A percentile compares a stretch with the other conserved stretches of the same genome.
phyloP scores from a whole-genome alignment of 2,888 invertebrate species.

The Drosophila ochracea region DNA sequence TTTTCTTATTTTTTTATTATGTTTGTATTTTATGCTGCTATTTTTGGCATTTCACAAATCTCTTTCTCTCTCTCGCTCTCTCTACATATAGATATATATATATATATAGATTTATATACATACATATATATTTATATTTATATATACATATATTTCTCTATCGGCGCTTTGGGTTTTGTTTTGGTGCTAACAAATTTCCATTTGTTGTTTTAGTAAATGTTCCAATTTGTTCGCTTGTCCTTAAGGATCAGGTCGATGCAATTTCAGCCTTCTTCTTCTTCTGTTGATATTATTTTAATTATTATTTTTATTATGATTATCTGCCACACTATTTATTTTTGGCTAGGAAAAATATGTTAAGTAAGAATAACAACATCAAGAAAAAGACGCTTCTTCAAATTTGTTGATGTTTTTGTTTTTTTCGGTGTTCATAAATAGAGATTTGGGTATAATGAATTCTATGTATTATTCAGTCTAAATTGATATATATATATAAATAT shows the following conservation, averaged over 20 bases:
- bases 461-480: conserved; percentile 2
- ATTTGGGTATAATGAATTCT: conserved; percentile 18
- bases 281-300: conserved; percentile 31
- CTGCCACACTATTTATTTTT: conserved; percentile 66
- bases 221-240: conserved; percentile 60
- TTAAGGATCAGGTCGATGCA: conserved; percentile 60
- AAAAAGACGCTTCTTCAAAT: conserved; percentile 21
- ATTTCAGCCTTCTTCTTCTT: conserved; percentile 20
- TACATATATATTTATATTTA: not conserved
- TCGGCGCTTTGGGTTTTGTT: conserved; percentile 24
- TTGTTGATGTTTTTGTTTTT: conserved; percentile 27
- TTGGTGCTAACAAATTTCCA: conserved; percentile 38
- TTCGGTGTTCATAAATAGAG: conserved; percentile 29
- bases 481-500: conserved; percentile 4
- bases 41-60: conserved; percentile 59
- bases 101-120: not conserved
- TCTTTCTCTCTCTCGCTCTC: conserved; percentile 1
- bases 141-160: not conserved
- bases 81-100: not conserved
- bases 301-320: conserved; percentile 49
- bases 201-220: conserved; percentile 62
- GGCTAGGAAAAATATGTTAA: conserved; percentile 45
- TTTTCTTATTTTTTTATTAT: conserved; percentile 60
- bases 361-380: conserved; percentile 35
- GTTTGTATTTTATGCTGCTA: conserved; percentile 52